Evolutionary conservation across 2,888 invertebrate species (phyloP), one percentile per base, ranked within the genome.

Genomic region (Shargacucullia verbasci): DNA sequence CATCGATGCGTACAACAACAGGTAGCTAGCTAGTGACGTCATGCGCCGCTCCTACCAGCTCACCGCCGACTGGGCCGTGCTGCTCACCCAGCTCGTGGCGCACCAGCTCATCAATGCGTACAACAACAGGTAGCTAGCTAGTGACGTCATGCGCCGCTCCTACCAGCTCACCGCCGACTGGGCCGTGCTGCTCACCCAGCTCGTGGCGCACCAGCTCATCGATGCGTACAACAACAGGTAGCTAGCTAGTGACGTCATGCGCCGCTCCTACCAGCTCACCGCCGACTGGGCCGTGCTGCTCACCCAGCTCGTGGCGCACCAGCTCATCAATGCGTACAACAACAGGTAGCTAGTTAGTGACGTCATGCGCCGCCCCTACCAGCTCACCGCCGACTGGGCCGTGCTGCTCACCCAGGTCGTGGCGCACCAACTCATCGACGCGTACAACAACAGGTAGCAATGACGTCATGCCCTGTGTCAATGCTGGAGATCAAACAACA

Each of bases 201-300:
- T 99, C 6, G 97, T 99, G 29, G 98, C 98, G 49, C 97, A 98
- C 81, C 98, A 98, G 33, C 97, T 99, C 9, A 97, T 99, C 55
- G 99, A 99, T 87, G 95, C 98, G 2, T 98, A 98, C 79, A 98
- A 98, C 76, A 98, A 98, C 84, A 95, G 96, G 95, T 96, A 86
- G 88, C 90, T 87, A 13, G 27, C 12, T 14, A 53, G 1, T 43
- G 99, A 99, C 90, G 98, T 98, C 8, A 98, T 99, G 78, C 98
- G 99, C 80, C 95, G 98, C 66, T 98, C 97, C 84, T 97, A 97
- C 68, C 97, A 97, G 15, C 97, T 98, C 13, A 99, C 98, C 6
- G 97, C 97, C 0, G 99, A 99, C 85, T 99, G 99, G 99, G 98
- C 99, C 0, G 95, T 99, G 66, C 92, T 99, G 8, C 94, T 99